Percentiles rank a stretch among this genome's conserved stretches.
Evolutionary conservation across 2,888 invertebrate species (phyloP).

Genomic region (Himalopsyche tibetana): DNA sequence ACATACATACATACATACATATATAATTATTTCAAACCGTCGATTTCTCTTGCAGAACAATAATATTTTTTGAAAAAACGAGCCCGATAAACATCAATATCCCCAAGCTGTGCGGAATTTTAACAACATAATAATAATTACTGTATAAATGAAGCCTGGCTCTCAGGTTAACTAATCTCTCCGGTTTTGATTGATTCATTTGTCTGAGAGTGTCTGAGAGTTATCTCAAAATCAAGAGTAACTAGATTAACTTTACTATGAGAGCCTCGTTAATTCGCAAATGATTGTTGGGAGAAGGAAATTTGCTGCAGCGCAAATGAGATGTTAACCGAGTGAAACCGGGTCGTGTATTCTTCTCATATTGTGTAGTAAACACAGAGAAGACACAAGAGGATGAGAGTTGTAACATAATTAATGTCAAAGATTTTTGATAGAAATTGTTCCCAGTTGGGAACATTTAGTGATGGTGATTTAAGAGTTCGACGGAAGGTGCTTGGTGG

Average conservation of each 20-base stretch:
- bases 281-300: constrained; percentile 32
- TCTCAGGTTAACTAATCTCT: constrained; percentile 25
- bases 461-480: no score
- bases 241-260: constrained; percentile 20
- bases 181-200: constrained; percentile 37
- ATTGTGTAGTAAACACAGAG: no score
- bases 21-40: no score
- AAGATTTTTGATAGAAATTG: no score
- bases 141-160: constrained; percentile 5
- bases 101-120: constrained; percentile 26
- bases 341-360: neutral
- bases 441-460: no score
- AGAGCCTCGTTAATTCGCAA: constrained; percentile 35
- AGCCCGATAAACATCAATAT: neutral
- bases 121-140: constrained; percentile 10
- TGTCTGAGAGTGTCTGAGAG: neutral
- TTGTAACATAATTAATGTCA: no score
- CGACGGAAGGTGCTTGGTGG: no score
- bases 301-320: constrained; percentile 23
- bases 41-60: constrained; percentile 4
- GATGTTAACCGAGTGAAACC: constrained; percentile 10
- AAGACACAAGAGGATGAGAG: no score
- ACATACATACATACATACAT: no score
- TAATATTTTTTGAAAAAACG: neutral
- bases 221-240: constrained; percentile 42